Evolutionary conservation across 2,888 invertebrate genomes (phyloP).

Genomic region (Hemithea aestivaria): DNA sequence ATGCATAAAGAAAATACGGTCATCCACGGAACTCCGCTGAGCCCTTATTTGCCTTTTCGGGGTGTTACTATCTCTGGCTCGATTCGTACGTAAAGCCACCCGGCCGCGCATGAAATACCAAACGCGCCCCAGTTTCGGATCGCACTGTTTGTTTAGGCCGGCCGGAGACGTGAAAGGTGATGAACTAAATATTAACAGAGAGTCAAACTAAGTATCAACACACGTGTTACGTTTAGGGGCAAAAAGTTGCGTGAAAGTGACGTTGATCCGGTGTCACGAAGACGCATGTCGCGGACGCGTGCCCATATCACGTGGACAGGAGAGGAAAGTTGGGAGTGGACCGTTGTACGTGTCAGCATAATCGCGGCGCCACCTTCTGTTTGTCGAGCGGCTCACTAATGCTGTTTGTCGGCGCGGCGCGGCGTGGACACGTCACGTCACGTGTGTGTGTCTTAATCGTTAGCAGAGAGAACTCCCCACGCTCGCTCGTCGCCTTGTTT

Average conservation of each 20-base stretch:
- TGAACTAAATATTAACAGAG: slow-evolving; percentile 65
- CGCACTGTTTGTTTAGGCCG: slow-evolving; percentile 73
- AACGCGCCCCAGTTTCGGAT: slow-evolving; percentile 75
- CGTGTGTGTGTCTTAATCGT: slow-evolving; percentile 72
- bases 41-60: slow-evolving; percentile 73
- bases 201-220: slow-evolving; percentile 48
- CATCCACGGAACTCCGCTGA: slow-evolving; percentile 63
- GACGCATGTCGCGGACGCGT: slow-evolving; percentile 42
- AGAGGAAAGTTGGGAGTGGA: slow-evolving; percentile 44
- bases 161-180: slow-evolving; percentile 59
- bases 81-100: slow-evolving; percentile 69
- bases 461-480: slow-evolving; percentile 60
- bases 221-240: slow-evolving; percentile 45
- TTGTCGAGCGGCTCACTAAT: slow-evolving; percentile 66
- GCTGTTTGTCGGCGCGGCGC: slow-evolving; percentile 64
- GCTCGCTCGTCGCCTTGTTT: slow-evolving; percentile 60
- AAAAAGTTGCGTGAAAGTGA: slow-evolving; percentile 38
- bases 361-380: slow-evolving; percentile 62
- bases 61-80: slow-evolving; percentile 70
- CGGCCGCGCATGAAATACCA: slow-evolving; percentile 75
- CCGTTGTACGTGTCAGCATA: slow-evolving; percentile 53
- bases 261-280: slow-evolving; percentile 46
- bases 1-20: slow-evolving; percentile 69
- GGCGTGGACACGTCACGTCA: slow-evolving; percentile 62
- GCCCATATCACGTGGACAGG: slow-evolving; percentile 48